Evolutionary conservation across 2,888 invertebrate genomes (phyloP), one percentile per base, ranked within the genome.

Genomic region (Amphipyra berbera): DNA sequence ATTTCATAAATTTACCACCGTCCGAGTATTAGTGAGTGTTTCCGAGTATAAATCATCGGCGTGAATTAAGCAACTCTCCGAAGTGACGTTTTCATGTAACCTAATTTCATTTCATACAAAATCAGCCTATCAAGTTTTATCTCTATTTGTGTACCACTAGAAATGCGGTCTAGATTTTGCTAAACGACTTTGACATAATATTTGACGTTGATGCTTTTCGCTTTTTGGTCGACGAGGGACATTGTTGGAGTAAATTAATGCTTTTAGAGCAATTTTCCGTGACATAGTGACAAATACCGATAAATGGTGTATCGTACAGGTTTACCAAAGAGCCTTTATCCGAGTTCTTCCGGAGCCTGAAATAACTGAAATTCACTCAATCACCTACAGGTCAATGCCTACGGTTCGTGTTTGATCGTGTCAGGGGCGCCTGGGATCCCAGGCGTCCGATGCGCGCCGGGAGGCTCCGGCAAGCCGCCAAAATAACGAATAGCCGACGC

Each of bases 401-500:
- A 37, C 49, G 10, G 15, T 47, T 37, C 40, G 35, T 58, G 46
- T 61, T 65, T 58, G 68, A 50, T 68, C 50, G 57, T 45, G 46
- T 59, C 60, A 48, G 61, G 33, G 55, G 50, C 47, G 56, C 44
- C 40, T 10, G 38, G 46, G 57, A 27, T 53, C 52, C 53, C 48
- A 42, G 55, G 54, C 45, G 33, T 27, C 41, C 46, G 45, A 30
- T 50, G 54, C 61, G 40, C 42, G 60, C 46, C 21, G 52, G 50
- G 35, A 56, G 45, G 46, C 30, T 42, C 59, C 63, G 75, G 77
- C 79, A 79, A 63, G 27, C 66, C 71, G 76, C 78, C 82, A 82
- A 74, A 78, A 82, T 85, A 87, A 85, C 83, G 81, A 82, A 82
- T 78, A 74, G 75, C 78, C 68, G 58, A 68, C 76, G 89, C 88